Evolutionary conservation across 2,888 invertebrate species (phyloP), one percentile per base, ranked within the genome.

Genomic region (Lampropteryx suffumata): DNA sequence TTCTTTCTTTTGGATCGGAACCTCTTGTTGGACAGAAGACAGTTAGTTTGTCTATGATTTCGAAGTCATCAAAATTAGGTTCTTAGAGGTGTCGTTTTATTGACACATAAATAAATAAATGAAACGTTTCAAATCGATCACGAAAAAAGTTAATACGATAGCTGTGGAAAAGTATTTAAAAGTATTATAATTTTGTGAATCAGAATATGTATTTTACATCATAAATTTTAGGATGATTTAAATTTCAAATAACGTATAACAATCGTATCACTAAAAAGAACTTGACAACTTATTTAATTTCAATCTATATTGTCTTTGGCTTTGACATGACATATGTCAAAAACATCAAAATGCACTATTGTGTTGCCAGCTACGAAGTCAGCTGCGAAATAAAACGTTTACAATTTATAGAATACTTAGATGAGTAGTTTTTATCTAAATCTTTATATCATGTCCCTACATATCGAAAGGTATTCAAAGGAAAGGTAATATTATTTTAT

Each of bases 11-110:
- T 78, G 73, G 76, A 78, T 85, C 79, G 74, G 76, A 78, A 74
- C 71, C 75, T 71, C 72, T 67, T 44, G 46, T 55, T 65, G 56
- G 82, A 82, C 81, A 81, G 77, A n/a, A n/a, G n/a, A 68, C 82
- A 72, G 66, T 62, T 82, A 84, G 84, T 84, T 82, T 84, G 84
- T 84, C 84, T 84, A 82, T 84, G 85, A 71, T 70, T 77, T 74
- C 65, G 65, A 79, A 83, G 78, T 81, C 69, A 81, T 86, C 84
- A 85, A 85, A 86, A 69, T 73, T 59, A 58, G 67, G 75, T 76
- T 66, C 59, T 76, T 80, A 69, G 52, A 44, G 0, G 33, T 62
- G 66, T 49, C 59, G 24, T 42, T 48, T 50, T 39, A 9, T 10
- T 43, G 30, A 36, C 36, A 34, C 8, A 9, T 21, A 11, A 40